These are phyloP conservation scores for Trichopoda pennipes DNA, from an alignment of 2,888 invertebrate genomes.

Conservation along the genomic window DNA sequence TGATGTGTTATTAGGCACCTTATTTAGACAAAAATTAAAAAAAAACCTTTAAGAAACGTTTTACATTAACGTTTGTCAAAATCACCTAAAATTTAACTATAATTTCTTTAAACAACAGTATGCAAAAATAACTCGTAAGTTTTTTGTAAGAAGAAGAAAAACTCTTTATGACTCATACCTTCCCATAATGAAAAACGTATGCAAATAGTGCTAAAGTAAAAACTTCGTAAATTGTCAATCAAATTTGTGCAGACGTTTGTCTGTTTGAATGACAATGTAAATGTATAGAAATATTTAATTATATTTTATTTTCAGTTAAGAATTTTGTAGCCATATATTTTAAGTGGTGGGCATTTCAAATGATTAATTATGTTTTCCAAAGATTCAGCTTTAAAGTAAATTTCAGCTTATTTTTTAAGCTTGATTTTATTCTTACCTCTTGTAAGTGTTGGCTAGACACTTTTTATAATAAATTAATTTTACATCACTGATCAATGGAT, in stretches of 20 bases:
- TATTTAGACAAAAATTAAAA: too few relatives aligned
- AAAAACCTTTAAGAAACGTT: too few relatives aligned
- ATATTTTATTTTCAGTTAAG: not conserved
- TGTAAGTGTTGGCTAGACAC: not conserved
- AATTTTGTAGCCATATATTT: slow-evolving; percentile 31
- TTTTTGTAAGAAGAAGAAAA: too few relatives aligned
- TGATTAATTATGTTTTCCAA: slow-evolving; percentile 41
- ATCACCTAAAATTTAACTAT: too few relatives aligned
- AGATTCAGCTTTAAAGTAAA: slow-evolving; percentile 11
- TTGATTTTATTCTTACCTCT: slow-evolving; percentile 6
- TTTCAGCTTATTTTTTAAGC: slow-evolving; percentile 39
- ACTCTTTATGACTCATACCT: too few relatives aligned
- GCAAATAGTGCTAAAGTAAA: too few relatives aligned
- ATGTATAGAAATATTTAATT: not conserved
- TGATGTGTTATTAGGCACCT: too few relatives aligned
- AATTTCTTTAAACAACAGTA: too few relatives aligned
- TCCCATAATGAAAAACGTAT: too few relatives aligned
- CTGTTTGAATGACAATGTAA: too few relatives aligned
- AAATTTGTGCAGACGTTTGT: slow-evolving; percentile 8
- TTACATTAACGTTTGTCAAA: too few relatives aligned
- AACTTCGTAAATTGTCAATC: slow-evolving; percentile 46
- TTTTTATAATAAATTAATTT: slow-evolving; percentile 22
- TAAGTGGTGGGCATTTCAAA: slow-evolving; percentile 6
- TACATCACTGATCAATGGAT: not conserved
- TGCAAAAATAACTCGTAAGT: too few relatives aligned